Percentiles rank a stretch among this genome's conserved stretches.
These are phyloP conservation scores for Loxodonta africana DNA, from an alignment of 2,113 vertebrate genomes.

Conservation along the genomic window DNA sequence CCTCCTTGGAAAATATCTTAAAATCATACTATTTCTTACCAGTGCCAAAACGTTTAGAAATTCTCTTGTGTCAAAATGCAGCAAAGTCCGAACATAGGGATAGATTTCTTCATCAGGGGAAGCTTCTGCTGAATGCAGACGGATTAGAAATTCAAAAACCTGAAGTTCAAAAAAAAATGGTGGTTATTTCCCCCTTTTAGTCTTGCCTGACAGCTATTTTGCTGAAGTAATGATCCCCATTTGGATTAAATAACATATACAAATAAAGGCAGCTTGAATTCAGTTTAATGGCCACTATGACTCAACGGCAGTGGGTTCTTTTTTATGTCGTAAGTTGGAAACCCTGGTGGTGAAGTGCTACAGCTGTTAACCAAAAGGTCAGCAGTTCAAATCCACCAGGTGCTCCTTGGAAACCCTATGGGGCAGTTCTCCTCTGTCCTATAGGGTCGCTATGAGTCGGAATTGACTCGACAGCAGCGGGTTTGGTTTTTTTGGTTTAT, in stretches of 20 bases:
- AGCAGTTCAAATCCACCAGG: too few species aligned
- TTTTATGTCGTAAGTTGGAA: too few species aligned
- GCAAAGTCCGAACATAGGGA: slow-evolving; percentile 94
- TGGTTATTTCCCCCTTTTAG: slow-evolving; percentile 20
- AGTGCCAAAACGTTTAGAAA: slow-evolving; percentile 98
- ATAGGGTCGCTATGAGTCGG: too few species aligned
- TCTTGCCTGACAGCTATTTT: not conserved
- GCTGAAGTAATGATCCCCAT: not conserved
- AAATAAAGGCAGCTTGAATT: not conserved
- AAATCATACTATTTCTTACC: slow-evolving; percentile 89
- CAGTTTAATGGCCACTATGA: not conserved
- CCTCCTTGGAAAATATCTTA: slow-evolving; percentile 43
- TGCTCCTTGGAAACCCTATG: too few species aligned
- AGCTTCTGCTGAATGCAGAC: slow-evolving; percentile 94
- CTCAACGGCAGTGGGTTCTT: too few species aligned
- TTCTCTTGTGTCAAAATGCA: slow-evolving; percentile 98
- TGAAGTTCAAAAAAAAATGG: slow-evolving; percentile 76
- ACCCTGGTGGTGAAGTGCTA: too few species aligned
- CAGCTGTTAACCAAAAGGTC: too few species aligned
- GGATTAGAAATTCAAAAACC: slow-evolving; percentile 98
- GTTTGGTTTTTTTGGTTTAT: too few species aligned
- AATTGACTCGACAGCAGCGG: too few species aligned
- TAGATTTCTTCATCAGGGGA: slow-evolving; percentile 95
- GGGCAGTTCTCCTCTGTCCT: too few species aligned
- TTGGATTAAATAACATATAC: not conserved